Evolutionary conservation across 2,113 vertebrate genomes (phyloP), one percentile per base, ranked within the genome.

Genomic region (Phoenicopterus ruber): DNA sequence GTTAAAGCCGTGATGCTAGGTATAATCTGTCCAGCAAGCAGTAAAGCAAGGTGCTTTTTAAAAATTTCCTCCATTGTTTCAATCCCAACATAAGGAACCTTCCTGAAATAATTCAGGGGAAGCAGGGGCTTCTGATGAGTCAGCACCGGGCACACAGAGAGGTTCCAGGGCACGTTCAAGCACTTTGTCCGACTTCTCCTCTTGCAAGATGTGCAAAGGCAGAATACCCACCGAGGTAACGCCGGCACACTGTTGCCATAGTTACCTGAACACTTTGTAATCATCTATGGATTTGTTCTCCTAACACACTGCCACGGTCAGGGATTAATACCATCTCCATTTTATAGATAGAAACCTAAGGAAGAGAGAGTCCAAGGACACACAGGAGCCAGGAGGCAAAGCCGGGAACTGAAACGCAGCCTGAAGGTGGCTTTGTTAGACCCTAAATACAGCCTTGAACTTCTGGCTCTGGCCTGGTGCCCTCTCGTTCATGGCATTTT

Each of bases 1-100:
- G 86, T 42, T 38, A 71, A n/a, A 47, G 69, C 76, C 0, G 2
- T 49, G 93, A 22, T 40, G 54, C 40, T 86, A 81, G 69, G 62
- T 80, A 82, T 92, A 84, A 95, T 77, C 73, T 88, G 81, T 26
- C 72, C 87, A 94, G 82, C 72, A 58, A 92, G 91, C 77, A 96
- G 92, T 97, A 97, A 94, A 74, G 50, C 79, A 92, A 96, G 86
- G 91, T 81, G 88, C n/a, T 87, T 91, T 93, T 80, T 26, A 88
- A 93, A 82, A 70, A 70, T 87, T 92, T 73, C 80, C 55, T 96
- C 85, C 6, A 1, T 46, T 26, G 29, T 65, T 87, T 93, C 82
- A 50, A 42, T 73, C 44, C 36, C 49, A 16, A 54, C 13, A 44
- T n/a, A 59, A 82, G 81, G 73, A 65, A 49, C 24, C 3, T 80